A percentile compares a stretch with the other conserved stretches of the same genome.
phyloP scores from a whole-genome alignment of 2,888 invertebrate genomes.

The Lacanobia oleracea region DNA sequence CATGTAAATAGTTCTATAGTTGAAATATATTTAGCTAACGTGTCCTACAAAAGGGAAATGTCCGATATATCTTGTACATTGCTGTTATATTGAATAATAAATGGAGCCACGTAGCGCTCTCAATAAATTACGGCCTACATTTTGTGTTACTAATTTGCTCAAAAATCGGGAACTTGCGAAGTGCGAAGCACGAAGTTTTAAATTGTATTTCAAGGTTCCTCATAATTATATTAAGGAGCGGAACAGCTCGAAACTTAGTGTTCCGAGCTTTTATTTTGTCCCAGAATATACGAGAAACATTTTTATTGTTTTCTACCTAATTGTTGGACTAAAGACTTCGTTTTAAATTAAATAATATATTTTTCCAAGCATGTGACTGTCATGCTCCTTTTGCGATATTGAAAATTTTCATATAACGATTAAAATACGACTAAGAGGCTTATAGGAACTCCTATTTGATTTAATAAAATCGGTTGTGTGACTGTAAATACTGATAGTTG shows the following conservation, averaged over 20 bases:
- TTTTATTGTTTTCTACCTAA: slow-evolving; percentile 21
- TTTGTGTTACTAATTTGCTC: slow-evolving; percentile 67
- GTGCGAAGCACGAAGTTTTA: slow-evolving; percentile 59
- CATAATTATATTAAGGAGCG: slow-evolving; percentile 57
- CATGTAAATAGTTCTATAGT: slow-evolving; percentile 61
- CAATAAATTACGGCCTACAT: slow-evolving; percentile 60
- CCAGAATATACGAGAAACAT: slow-evolving; percentile 18
- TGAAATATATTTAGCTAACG: slow-evolving; percentile 40
- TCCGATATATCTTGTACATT: slow-evolving; percentile 51
- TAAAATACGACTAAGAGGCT: slow-evolving; percentile 66
- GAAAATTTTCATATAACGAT: slow-evolving; percentile 11
- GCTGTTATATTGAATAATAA: slow-evolving; percentile 48
- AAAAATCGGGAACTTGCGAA: slow-evolving; percentile 60
- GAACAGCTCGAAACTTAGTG: slow-evolving; percentile 46
- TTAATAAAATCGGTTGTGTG: slow-evolving; percentile 84
- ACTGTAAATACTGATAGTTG: slow-evolving; percentile 81
- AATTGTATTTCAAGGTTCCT: slow-evolving; percentile 63
- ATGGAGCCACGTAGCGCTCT: slow-evolving; percentile 43
- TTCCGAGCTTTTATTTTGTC: slow-evolving; percentile 46
- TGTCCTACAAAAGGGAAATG: slow-evolving; percentile 28
- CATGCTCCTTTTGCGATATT: slow-evolving; percentile 12
- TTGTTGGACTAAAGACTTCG: slow-evolving; percentile 2
- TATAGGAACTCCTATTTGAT: slow-evolving; percentile 76
- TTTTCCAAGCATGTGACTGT: neutral
- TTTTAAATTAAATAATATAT: neutral